Percentiles rank a stretch among this genome's conserved stretches.
Conservation (phyloP, 1,140 invertebrate species). For the Drosophila nikananu region DNA sequence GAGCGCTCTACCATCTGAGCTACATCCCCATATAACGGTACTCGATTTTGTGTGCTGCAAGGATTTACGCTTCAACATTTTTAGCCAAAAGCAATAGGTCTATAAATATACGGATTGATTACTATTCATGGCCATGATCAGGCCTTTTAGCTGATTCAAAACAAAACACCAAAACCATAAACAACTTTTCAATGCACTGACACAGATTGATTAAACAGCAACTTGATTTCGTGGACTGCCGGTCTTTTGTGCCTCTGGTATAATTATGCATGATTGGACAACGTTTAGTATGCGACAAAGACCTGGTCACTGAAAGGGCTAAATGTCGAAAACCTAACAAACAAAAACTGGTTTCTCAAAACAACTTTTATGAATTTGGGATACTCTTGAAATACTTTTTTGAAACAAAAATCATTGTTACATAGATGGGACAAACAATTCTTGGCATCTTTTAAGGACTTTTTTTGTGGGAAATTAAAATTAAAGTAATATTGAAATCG, state of each 20-base stretch:
- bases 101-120: conserved; percentile 15
- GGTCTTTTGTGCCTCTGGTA: neutral
- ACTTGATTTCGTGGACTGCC: neutral
- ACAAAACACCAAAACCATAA: conserved; percentile 12
- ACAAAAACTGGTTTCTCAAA: conserved; percentile 5
- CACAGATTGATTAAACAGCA: conserved; percentile 18
- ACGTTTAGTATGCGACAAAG: neutral
- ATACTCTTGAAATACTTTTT: neutral
- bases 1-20: conserved; percentile 94
- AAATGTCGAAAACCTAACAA: neutral
- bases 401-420: neutral
- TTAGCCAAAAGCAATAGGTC: neutral
- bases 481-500: too few relatives aligned
- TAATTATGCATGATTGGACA: conserved; percentile 7
- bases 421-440: too few relatives aligned
- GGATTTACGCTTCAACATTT: neutral
- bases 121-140: conserved; percentile 40
- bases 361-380: neutral
- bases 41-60: neutral
- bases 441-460: too few relatives aligned
- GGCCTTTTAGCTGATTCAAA: conserved; percentile 1
- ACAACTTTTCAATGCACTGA: conserved; percentile 16
- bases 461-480: too few relatives aligned
- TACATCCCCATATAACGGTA: conserved; percentile 86
- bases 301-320: neutral